Evolutionary conservation across 2,797 vertebrate genomes (phyloP).

Genomic region (Periparus ater): DNA sequence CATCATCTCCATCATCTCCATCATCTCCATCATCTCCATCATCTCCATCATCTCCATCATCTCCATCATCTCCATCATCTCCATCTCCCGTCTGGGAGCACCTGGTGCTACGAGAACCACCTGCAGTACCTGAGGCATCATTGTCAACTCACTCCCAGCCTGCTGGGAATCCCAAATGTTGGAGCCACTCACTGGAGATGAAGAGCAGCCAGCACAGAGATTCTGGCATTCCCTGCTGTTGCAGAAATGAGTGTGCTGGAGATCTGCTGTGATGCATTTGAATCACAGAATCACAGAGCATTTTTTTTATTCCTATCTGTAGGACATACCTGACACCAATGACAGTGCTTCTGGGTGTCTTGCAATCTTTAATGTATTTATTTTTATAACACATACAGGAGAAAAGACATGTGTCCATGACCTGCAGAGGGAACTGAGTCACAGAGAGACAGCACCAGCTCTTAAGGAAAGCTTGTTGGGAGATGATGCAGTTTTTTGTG

Average conservation of each 20-base stretch:
- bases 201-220: neutral
- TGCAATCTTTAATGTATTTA: neutral
- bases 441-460: neutral
- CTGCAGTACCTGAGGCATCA: neutral
- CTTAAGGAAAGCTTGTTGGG: neutral
- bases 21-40: too few species aligned
- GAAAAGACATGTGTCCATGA: neutral
- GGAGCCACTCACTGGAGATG: neutral
- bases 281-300: neutral
- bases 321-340: neutral
- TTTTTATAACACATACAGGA: neutral
- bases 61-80: too few species aligned
- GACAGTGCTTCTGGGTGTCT: neutral
- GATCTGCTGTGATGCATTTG: neutral
- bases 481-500: neutral
- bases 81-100: neutral
- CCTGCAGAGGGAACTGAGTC: neutral
- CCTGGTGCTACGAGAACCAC: fast-evolving
- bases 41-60: too few species aligned
- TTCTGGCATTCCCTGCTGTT: neutral
- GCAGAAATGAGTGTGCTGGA: neutral
- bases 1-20: too few species aligned
- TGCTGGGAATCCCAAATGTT: neutral
- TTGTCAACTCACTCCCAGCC: neutral
- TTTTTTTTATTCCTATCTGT: neutral